Conservation (phyloP, 2,888 invertebrate genomes). For the Dryomyza anilis region DNA sequence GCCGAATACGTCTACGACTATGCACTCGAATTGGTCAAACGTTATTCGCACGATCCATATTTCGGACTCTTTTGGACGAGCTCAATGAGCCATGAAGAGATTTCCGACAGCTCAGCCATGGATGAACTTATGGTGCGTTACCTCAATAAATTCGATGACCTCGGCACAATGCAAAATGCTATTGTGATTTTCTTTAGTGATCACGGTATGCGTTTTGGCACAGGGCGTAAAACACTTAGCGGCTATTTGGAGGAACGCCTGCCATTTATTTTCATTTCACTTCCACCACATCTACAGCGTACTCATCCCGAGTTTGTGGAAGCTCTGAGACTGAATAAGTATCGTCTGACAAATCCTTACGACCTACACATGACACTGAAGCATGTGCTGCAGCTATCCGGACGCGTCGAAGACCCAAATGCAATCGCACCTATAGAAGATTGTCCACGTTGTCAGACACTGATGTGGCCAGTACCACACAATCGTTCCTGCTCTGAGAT, state of each 20-base stretch:
- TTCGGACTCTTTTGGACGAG: conserved; percentile 83
- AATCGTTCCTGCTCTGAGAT: conserved; percentile 73
- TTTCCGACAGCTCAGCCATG: conserved; percentile 71
- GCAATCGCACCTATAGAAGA: conserved; percentile 60
- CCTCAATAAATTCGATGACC: conserved; percentile 66
- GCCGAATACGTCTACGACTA: conserved; percentile 74
- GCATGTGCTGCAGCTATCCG: conserved; percentile 67
- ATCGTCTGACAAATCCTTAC: conserved; percentile 74
- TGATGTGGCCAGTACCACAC: conserved; percentile 66
- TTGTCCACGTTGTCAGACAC: conserved; percentile 71
- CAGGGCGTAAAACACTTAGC: conserved; percentile 69
- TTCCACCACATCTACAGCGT: conserved; percentile 68
- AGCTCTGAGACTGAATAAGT: conserved; percentile 68
- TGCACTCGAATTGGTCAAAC: conserved; percentile 70
- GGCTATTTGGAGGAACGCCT: conserved; percentile 81
- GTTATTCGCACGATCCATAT: conserved; percentile 67
- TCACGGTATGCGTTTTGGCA: conserved; percentile 79
- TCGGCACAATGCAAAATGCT: conserved; percentile 68
- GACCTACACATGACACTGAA: conserved; percentile 76
- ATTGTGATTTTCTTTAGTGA: conserved; percentile 78
- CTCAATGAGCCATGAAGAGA: conserved; percentile 74
- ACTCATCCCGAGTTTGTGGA: conserved; percentile 65
- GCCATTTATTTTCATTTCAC: conserved; percentile 74
- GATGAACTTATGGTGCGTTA: conserved; percentile 69
- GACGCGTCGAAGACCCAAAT: conserved; percentile 60